Conservation (phyloP, 1,140 invertebrate species). For the Notospermus geniculatus region DNA sequence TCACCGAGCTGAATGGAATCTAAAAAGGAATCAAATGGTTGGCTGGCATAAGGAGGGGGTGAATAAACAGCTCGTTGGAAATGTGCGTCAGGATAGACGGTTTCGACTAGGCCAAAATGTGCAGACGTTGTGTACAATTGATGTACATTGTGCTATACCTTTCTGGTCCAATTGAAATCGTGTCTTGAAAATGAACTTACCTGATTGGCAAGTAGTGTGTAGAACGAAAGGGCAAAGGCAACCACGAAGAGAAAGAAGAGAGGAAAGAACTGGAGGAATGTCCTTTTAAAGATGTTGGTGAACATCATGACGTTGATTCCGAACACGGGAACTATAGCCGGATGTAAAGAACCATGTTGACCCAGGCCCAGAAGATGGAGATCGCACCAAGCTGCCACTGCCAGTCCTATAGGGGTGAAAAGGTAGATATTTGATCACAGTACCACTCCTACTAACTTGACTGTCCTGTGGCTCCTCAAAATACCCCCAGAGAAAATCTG, state of each 20-base stretch:
- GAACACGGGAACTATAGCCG: conserved; percentile 58
- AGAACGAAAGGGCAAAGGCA: conserved; percentile 60
- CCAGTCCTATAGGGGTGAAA: conserved; percentile 51
- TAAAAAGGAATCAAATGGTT: conserved; percentile 31
- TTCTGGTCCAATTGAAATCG: too few species aligned
- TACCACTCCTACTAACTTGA: too few species aligned
- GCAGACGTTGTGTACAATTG: too few species aligned
- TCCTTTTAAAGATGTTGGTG: conserved; percentile 59
- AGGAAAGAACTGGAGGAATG: conserved; percentile 59
- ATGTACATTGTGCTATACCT: too few species aligned
- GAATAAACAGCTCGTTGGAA: too few species aligned
- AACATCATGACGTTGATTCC: conserved; percentile 65
- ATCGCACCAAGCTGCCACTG: conserved; percentile 60
- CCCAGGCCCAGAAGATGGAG: conserved; percentile 58
- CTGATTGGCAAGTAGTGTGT: conserved; percentile 54
- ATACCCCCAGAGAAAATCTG: too few species aligned
- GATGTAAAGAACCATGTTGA: conserved; percentile 58
- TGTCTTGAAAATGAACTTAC: too few species aligned
- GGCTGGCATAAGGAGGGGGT: too few species aligned
- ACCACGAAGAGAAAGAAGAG: conserved; percentile 61
- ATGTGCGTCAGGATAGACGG: too few species aligned
- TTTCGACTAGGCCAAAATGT: too few species aligned
- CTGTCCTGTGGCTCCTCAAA: too few species aligned
- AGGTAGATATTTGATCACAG: background rate
- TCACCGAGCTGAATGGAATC: conserved; percentile 43